Base-by-base conservation (phyloP, 2,797 vertebrate genomes). In the Tokudaia muenninki region DNA sequence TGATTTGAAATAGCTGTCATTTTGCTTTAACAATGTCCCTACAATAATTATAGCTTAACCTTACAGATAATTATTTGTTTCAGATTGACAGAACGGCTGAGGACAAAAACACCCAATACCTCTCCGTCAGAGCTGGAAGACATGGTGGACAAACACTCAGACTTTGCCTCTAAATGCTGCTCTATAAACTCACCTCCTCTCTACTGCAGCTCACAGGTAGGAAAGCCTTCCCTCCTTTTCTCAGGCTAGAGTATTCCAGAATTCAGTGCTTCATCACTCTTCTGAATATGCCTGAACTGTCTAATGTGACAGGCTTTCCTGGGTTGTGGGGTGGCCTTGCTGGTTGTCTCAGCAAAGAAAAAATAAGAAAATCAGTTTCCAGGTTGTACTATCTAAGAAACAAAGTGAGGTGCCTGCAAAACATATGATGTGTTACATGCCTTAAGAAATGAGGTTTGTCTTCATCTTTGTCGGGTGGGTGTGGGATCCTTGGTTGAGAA, bases 121-220 rank as follows among this genome's bases (percentile, higher is more conserved):
- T 29, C 94, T 0, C n/a, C 96, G 0, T 50, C 59, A 0, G 95
- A 86, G 17, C 94, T 98, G 70, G 77, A 95, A 2, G 91, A 13
- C 17, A 72, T 98, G 75, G 92, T 97, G 41, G 97, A 98, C 55
- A 96, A 97, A 52, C 95, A 14, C 93, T 96, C 95, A 0, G 93
- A 98, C 34, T 98, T 99, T 1, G 98, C 98, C 59, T 98, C 98
- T 67, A 98, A 97, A 5, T 99, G 99, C 97, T 99, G 99, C 84
- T 91, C 95, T 22, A 77, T 96, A 3, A 98, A 98, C 11, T 98
- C 99, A 0, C 98, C 99, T 10, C 98, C 98, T 0, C 96, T 98
- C 6, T 98, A 98, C 81, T 99, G 99, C 34, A 75, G 97, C 10
- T 61, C 98, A 26, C 93, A 98, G 98, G 99, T 99, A 98, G 96